Percentiles rank a stretch among this genome's conserved stretches.
phyloP scores from a whole-genome alignment of 2,888 invertebrate genomes.

The Gymnosoma rotundatum region DNA sequence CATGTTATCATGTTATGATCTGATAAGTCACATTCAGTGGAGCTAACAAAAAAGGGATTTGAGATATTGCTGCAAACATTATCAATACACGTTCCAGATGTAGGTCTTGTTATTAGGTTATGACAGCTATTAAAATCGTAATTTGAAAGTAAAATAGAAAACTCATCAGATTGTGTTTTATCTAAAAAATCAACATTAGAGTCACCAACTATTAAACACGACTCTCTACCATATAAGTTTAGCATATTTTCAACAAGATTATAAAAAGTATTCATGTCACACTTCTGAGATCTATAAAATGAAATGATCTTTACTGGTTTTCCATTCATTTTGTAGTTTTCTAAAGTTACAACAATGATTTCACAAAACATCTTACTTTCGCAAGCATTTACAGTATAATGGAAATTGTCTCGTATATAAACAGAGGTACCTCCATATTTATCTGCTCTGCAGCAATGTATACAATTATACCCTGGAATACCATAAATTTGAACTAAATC shows the following conservation, averaged over 20 bases:
- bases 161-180: neutral
- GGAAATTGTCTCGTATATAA: no score
- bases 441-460: conserved; percentile 41
- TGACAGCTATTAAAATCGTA: conserved; percentile 21
- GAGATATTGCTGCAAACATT: neutral
- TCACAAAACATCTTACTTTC: neutral
- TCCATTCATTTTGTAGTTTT: neutral
- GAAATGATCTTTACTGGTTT: neutral
- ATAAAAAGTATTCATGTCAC: neutral
- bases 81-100: neutral
- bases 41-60: neutral
- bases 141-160: neutral
- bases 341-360: neutral
- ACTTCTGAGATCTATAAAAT: conserved; percentile 21
- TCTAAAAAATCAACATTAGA: conserved; percentile 1
- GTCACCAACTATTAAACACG: conserved; percentile 22
- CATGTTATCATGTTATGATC: no score
- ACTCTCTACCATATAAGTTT: neutral
- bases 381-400: conserved; percentile 1
- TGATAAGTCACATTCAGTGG: conserved; percentile 1
- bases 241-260: conserved; percentile 1
- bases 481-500: conserved; percentile 13
- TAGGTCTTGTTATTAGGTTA: conserved; percentile 3
- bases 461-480: conserved; percentile 27
- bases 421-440: conserved; percentile 30